phyloP scores from a whole-genome alignment of 2,797 vertebrate genomes.

The Iguana delicatissima region DNA sequence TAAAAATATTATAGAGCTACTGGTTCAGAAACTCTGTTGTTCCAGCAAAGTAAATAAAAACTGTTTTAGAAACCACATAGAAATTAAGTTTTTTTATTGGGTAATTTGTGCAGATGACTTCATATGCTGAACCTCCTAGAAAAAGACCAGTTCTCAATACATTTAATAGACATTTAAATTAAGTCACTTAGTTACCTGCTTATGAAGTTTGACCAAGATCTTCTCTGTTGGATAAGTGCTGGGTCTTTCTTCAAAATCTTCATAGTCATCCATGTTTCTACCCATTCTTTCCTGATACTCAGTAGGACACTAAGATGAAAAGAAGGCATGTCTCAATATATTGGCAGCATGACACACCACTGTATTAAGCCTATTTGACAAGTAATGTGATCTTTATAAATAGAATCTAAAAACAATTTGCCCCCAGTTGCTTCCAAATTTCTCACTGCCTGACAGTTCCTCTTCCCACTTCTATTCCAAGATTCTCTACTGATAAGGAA shows the following conservation, averaged over 20 bases:
- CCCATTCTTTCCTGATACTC: conserved; percentile 99
- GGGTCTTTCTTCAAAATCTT: conserved; percentile 97
- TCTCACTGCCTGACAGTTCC: background rate
- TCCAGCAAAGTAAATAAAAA: background rate
- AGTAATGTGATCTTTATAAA: background rate
- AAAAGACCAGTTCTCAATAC: conserved; percentile 12
- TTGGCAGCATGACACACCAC: background rate
- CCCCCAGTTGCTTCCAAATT: no score
- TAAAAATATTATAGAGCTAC: background rate
- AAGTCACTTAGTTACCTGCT: conserved; percentile 84
- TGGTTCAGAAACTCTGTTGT: background rate
- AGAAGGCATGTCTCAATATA: conserved; percentile 7
- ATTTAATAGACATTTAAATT: background rate
- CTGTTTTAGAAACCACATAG: background rate
- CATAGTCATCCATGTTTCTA: conserved; percentile 97
- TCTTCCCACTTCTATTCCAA: background rate
- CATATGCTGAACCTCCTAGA: background rate
- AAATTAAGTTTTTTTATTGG: background rate
- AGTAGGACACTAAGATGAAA: conserved; percentile 86
- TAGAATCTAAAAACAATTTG: background rate
- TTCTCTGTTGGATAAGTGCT: conserved; percentile 93
- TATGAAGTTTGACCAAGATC: conserved; percentile 94
- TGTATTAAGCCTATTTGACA: background rate
- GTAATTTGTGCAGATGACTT: background rate
- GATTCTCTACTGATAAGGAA: background rate